Conservation (phyloP, 2,888 invertebrate genomes). For the Melanostoma scalare region DNA sequence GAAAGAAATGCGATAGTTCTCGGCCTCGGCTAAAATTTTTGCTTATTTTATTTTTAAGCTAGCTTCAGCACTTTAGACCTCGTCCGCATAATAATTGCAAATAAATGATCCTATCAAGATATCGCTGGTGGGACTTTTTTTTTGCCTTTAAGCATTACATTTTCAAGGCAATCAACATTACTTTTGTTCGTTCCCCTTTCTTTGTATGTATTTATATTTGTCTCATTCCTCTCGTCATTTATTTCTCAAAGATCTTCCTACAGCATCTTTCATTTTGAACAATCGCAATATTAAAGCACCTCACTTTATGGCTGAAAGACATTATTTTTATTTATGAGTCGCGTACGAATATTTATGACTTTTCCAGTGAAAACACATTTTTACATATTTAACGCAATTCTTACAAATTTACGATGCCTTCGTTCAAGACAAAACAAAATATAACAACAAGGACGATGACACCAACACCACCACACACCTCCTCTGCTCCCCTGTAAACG, state of each 20-base stretch:
- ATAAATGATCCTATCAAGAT: too few relatives aligned
- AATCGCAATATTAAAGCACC: slow-evolving; percentile 16
- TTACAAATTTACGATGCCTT: slow-evolving; percentile 63
- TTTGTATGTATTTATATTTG: neutral
- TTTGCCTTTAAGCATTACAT: too few relatives aligned
- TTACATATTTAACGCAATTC: slow-evolving; percentile 66
- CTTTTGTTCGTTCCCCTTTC: too few relatives aligned
- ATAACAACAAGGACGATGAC: slow-evolving; percentile 23
- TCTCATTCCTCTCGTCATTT: slow-evolving; percentile 5
- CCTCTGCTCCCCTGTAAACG: neutral
- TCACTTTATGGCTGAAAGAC: slow-evolving; percentile 28
- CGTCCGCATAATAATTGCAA: too few relatives aligned
- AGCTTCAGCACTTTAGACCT: too few relatives aligned
- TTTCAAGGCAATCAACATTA: too few relatives aligned
- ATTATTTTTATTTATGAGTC: slow-evolving; percentile 69
- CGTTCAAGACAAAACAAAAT: slow-evolving; percentile 33
- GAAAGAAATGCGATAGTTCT: too few relatives aligned
- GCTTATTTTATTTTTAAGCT: too few relatives aligned
- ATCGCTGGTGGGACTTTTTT: too few relatives aligned
- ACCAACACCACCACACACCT: neutral
- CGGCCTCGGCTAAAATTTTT: too few relatives aligned
- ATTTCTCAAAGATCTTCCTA: neutral
- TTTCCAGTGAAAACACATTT: slow-evolving; percentile 44
- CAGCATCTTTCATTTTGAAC: neutral
- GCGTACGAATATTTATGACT: slow-evolving; percentile 68